phyloP scores from a whole-genome alignment of 2,113 vertebrate genomes.

The Oceanodroma tethys region DNA sequence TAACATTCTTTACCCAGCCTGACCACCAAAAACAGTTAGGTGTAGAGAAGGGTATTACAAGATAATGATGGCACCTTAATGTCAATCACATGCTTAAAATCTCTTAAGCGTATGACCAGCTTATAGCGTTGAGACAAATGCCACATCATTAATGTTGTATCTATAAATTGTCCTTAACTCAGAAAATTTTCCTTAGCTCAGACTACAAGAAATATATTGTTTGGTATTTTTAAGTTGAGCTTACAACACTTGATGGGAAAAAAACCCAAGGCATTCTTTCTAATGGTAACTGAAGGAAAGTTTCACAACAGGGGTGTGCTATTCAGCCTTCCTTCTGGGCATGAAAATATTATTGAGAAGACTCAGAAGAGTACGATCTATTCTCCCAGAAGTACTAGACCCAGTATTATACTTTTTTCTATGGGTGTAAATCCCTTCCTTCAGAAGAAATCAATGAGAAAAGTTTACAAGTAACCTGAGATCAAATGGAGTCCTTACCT shows the following conservation, averaged over 20 bases:
- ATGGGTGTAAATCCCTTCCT: not conserved
- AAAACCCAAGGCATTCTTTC: not conserved
- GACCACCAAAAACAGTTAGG: not conserved
- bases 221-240: not conserved
- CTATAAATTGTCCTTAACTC: not conserved
- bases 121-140: not conserved
- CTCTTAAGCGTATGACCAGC: not conserved
- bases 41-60: not conserved
- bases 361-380: not conserved
- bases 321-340: not conserved
- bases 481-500: not conserved
- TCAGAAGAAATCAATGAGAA: not conserved
- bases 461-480: not conserved
- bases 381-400: not conserved
- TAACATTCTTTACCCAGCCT: not conserved
- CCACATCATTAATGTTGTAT: not conserved
- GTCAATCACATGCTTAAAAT: not conserved
- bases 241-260: slow-evolving; percentile 18
- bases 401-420: not conserved
- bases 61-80: not conserved
- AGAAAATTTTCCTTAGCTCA: not conserved
- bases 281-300: not conserved
- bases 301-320: not conserved
- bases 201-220: not conserved
- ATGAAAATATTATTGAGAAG: not conserved